These are phyloP conservation scores for Tipula confusa DNA, from an alignment of 2,888 invertebrate genomes.

Conservation along the genomic window DNA sequence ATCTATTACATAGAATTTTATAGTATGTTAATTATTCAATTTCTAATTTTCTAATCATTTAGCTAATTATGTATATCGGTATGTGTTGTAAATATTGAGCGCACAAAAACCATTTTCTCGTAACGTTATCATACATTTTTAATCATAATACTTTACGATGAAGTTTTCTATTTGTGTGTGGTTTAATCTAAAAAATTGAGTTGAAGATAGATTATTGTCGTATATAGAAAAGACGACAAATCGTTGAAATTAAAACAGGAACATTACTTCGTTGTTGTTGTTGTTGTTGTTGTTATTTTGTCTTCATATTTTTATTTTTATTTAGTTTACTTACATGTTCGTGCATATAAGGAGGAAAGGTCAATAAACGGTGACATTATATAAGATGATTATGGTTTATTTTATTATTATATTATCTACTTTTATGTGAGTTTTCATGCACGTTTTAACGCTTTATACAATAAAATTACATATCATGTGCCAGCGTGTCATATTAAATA, in stretches of 20 bases:
- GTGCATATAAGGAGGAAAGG: not conserved
- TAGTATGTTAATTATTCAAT: not conserved
- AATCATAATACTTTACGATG: not conserved
- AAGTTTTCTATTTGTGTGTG: too few relatives aligned
- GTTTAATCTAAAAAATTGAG: not conserved
- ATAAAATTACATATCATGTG: not conserved
- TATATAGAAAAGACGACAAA: not conserved
- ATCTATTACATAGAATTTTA: not conserved
- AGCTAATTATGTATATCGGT: not conserved
- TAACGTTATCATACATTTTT: not conserved
- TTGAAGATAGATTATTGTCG: not conserved
- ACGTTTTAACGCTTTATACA: not conserved
- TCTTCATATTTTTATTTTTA: not conserved
- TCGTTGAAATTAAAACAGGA: not conserved
- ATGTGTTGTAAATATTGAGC: not conserved
- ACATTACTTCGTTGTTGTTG: not conserved
- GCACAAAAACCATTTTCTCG: not conserved
- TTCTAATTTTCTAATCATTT: not conserved
- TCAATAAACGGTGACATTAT: not conserved
- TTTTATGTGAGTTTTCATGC: not conserved
- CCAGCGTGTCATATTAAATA: too few relatives aligned
- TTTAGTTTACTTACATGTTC: not conserved
- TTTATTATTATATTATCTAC: not conserved
- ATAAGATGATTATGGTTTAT: not conserved
- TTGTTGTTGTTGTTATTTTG: not conserved